Conservation (phyloP, 2,888 invertebrate species). For the Glaucopsyche alexis region DNA sequence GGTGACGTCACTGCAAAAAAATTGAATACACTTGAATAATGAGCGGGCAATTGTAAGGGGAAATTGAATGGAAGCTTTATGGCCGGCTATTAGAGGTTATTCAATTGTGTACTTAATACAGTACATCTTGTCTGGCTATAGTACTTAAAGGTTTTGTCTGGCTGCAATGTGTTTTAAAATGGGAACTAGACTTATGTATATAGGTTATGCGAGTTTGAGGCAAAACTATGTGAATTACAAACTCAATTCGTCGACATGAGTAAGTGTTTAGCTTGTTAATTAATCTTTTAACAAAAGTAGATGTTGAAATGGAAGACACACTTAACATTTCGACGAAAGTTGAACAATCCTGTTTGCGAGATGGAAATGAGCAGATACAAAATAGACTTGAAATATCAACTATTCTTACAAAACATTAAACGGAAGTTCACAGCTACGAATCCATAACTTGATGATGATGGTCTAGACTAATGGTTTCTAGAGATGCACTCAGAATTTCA, state of each 20-base stretch:
- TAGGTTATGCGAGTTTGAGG: neutral
- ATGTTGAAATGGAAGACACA: neutral
- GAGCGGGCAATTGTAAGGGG: slow-evolving; percentile 21
- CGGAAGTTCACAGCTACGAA: neutral
- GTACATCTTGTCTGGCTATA: neutral
- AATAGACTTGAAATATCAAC: neutral
- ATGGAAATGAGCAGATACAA: neutral
- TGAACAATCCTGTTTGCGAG: too few species aligned
- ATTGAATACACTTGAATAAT: slow-evolving; percentile 37
- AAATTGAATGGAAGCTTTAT: slow-evolving; percentile 25
- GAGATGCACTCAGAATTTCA: slow-evolving; percentile 21
- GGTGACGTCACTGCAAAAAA: slow-evolving; percentile 68
- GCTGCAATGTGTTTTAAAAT: neutral
- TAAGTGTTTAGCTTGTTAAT: neutral
- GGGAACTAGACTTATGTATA: neutral
- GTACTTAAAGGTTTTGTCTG: neutral
- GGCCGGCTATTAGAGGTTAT: slow-evolving; percentile 1
- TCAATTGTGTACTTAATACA: slow-evolving; percentile 13
- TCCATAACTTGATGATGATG: slow-evolving; percentile 2
- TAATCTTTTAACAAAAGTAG: neutral
- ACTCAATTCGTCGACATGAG: neutral
- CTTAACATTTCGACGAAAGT: too few species aligned
- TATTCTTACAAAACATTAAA: neutral
- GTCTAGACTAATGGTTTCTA: neutral
- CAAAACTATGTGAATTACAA: neutral